phyloP scores from a whole-genome alignment of 2,113 vertebrate genomes.

The Engystomops pustulosus region DNA sequence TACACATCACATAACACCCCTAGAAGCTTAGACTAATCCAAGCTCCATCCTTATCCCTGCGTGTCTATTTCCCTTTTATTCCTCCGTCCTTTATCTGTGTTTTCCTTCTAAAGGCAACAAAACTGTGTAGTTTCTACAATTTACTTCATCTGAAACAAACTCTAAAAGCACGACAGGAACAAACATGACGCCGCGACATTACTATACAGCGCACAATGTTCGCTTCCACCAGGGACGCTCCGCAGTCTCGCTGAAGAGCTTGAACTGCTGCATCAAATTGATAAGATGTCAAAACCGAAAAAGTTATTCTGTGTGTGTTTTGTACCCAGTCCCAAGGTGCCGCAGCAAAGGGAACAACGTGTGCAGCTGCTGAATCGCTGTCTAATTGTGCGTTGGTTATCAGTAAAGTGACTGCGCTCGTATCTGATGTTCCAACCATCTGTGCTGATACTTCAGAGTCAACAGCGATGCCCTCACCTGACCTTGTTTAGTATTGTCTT shows the following conservation, averaged over 20 bases:
- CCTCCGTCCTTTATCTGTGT: neutral
- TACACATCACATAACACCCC: too few relatives aligned
- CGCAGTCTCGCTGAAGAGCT: conserved; percentile 29
- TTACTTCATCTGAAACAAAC: conserved; percentile 2
- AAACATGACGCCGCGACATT: conserved; percentile 6
- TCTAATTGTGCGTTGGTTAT: conserved; percentile 47
- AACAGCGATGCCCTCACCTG: neutral
- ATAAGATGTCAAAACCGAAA: conserved; percentile 52
- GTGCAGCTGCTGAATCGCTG: conserved; percentile 34
- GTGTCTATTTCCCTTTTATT: neutral
- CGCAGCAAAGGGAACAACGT: conserved; percentile 29
- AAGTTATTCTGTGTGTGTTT: conserved; percentile 42
- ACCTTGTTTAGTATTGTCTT: conserved; percentile 29
- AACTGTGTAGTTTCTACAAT: neutral
- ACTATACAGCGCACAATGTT: conserved; percentile 31
- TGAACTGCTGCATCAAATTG: conserved; percentile 50
- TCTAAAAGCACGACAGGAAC: neutral
- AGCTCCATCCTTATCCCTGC: too few relatives aligned
- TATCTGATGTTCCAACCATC: conserved; percentile 43
- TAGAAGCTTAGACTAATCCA: too few relatives aligned
- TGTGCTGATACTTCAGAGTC: conserved; percentile 29
- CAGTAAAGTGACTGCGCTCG: conserved; percentile 16
- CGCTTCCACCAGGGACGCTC: conserved; percentile 11
- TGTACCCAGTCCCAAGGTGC: conserved; percentile 41
- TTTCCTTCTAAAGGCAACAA: neutral